Base-by-base conservation (phyloP, 2,888 invertebrate species). In the Stenoptilia bipunctidactyla region DNA sequence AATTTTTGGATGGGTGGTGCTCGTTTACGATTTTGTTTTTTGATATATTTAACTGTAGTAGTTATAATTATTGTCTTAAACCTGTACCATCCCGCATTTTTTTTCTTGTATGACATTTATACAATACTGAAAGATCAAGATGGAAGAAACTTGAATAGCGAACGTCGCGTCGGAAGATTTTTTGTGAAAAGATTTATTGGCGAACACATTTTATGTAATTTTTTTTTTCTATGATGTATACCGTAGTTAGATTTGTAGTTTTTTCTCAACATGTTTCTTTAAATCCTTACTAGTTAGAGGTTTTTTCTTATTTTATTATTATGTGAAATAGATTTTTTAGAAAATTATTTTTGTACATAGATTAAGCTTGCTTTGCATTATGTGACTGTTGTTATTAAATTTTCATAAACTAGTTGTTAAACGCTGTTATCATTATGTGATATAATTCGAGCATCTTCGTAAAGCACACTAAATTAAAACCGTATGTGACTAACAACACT, bases 381-480 rank as follows among this genome's bases (percentile, higher is more conserved):
- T 75, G 77, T 80, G 76, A 80, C 75, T 75, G 76, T 73, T 75
- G 73, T 79, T 72, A 75, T 74, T 79, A 74, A 76, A n/a, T n/a
- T n/a, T 72, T 66, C 61, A 49, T 52, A 51, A 42, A 47, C 49
- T 54, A 51, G 55, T 66, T n/a, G n/a, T n/a, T n/a, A n/a, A 68
- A 64, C 58, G 56, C 65, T 66, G 58, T 13, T 13, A 8, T 34
- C 8, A 34, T 13, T 34, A 13, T 34, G 13, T 34, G 3, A 4
- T 6, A 13, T 8, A 34, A 14, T 6, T 34, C 66, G 66, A 69
- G 73, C 73, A 73, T 73, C 67, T 61, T 53, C 62, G 58, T 69
- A 65, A 70, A 68, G 66, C 74, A 66, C 72, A 74, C 71, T 75
- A 76, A 74, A 66, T 61, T 66, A 58, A 56, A 59, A 62, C 56